These are phyloP conservation scores for Anticlea derivata DNA, from an alignment of 2,888 invertebrate genomes.

Conservation along the genomic window DNA sequence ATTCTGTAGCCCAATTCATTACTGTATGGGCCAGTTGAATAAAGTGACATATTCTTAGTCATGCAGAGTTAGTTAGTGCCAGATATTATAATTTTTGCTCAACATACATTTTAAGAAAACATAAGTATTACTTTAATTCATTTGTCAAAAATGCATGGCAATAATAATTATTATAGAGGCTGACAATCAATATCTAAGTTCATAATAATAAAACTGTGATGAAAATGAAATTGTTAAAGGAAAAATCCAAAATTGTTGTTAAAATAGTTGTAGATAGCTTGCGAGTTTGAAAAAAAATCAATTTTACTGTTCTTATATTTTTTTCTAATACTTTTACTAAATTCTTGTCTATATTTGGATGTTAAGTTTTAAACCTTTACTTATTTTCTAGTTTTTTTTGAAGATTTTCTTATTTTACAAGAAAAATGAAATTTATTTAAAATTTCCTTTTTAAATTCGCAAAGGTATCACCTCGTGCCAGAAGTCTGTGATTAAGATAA, in stretches of 20 bases:
- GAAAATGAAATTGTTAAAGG: conserved; percentile 43
- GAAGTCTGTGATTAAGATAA: conserved; percentile 55
- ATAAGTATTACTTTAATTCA: conserved; percentile 1
- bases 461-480: conserved; percentile 36
- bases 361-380: background rate
- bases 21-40: no score
- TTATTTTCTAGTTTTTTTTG: background rate
- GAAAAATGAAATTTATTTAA: background rate
- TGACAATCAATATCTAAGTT: conserved; percentile 5
- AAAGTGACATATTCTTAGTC: no score
- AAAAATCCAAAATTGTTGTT: conserved; percentile 43
- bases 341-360: no score
- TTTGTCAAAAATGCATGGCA: conserved; percentile 18
- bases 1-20: no score
- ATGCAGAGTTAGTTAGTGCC: background rate
- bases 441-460: conserved; percentile 26
- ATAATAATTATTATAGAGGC: conserved; percentile 14
- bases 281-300: conserved; percentile 34
- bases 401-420: background rate
- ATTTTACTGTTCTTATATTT: background rate
- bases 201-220: conserved; percentile 48
- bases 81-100: conserved; percentile 15
- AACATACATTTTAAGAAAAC: background rate
- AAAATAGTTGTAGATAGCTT: conserved; percentile 42
- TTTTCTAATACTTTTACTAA: background rate